Percentiles rank a stretch among this genome's conserved stretches.
phyloP scores from a whole-genome alignment of 2,113 vertebrate species.

The Colius striatus region DNA sequence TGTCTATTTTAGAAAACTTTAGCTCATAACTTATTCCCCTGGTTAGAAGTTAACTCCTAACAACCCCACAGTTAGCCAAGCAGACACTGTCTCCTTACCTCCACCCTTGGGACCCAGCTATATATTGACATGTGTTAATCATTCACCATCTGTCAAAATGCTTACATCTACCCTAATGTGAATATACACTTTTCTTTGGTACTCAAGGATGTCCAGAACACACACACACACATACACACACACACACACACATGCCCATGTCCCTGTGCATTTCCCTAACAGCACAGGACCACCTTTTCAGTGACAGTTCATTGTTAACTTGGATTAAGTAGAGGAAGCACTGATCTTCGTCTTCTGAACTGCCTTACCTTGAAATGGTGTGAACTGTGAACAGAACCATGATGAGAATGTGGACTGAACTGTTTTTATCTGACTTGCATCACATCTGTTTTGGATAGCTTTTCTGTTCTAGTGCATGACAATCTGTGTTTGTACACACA shows the following conservation, averaged over 20 bases:
- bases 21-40: not conserved
- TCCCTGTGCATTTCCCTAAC: not conserved
- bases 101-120: not conserved
- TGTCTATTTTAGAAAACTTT: not conserved
- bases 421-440: not conserved
- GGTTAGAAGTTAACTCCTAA: not conserved
- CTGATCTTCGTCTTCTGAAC: not conserved
- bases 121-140: not conserved
- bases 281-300: not conserved
- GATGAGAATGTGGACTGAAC: not conserved
- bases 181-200: not conserved
- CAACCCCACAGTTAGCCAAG: not conserved
- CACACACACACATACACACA: not conserved
- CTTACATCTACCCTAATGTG: not conserved
- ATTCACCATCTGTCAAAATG: not conserved
- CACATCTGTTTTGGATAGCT: not conserved
- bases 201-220: accelerated
- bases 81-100: not conserved
- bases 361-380: not conserved
- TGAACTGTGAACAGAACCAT: not conserved
- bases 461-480: not conserved
- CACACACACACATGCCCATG: not conserved
- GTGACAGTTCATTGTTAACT: not conserved
- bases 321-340: not conserved
- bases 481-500: not conserved